Evolutionary conservation across 2,113 vertebrate genomes (phyloP).

Genomic region (Myiozetetes cayanensis): DNA sequence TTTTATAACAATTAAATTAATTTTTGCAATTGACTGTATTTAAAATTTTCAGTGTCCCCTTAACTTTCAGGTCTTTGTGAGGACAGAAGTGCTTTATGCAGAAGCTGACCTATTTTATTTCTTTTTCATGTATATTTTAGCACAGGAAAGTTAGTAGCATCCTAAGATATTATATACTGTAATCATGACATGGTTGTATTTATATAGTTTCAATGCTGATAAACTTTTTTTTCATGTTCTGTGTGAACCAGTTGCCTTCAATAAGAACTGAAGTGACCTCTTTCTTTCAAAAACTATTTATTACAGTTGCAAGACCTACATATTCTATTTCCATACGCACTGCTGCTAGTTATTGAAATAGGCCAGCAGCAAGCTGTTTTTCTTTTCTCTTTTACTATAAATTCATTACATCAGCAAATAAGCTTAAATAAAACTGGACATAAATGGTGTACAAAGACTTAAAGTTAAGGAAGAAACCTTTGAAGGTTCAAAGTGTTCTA

Average conservation of each 20-base stretch:
- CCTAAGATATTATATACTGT: neutral
- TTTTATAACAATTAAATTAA: neutral
- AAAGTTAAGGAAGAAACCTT: neutral
- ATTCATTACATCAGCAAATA: neutral
- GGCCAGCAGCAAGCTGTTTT: slow-evolving; percentile 21
- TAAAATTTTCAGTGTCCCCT: neutral
- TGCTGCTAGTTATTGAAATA: slow-evolving; percentile 53
- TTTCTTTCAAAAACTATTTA: slow-evolving; percentile 75
- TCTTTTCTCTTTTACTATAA: neutral
- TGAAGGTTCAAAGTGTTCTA: neutral
- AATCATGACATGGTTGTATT: slow-evolving; percentile 44
- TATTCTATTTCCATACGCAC: slow-evolving; percentile 62
- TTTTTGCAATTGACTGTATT: neutral
- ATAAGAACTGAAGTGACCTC: slow-evolving; percentile 65
- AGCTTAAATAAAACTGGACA: neutral
- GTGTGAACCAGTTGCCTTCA: slow-evolving; percentile 37
- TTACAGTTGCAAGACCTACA: slow-evolving; percentile 61
- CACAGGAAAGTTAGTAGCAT: neutral
- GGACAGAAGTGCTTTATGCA: neutral
- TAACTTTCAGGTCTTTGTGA: slow-evolving; percentile 11
- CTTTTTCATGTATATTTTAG: slow-evolving; percentile 30
- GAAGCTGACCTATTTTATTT: slow-evolving; percentile 22
- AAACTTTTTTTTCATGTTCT: slow-evolving; percentile 16
- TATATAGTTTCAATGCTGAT: slow-evolving; percentile 52
- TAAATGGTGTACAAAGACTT: neutral